These are phyloP conservation scores for Zele albiditarsus DNA, from an alignment of 2,888 invertebrate genomes.

Conservation along the genomic window DNA sequence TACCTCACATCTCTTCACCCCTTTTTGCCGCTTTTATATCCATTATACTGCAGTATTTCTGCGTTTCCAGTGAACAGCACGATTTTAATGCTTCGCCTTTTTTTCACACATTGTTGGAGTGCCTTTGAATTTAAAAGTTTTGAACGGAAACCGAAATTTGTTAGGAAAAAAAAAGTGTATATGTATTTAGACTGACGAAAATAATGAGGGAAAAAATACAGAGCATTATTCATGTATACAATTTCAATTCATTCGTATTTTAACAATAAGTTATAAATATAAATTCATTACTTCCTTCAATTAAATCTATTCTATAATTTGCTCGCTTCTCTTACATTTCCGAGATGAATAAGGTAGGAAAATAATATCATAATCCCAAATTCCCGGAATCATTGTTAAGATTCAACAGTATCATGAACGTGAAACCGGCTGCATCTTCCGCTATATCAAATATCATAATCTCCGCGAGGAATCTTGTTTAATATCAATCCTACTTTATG, in stretches of 20 bases:
- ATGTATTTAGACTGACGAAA: neutral
- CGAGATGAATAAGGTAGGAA: too few relatives aligned
- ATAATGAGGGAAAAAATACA: too few relatives aligned
- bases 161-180: neutral
- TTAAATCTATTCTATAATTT: too few relatives aligned
- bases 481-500: neutral
- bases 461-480: neutral
- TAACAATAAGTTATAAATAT: too few relatives aligned
- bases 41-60: constrained; percentile 6
- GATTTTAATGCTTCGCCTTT: neutral
- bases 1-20: neutral
- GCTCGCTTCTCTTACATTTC: too few relatives aligned
- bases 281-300: too few relatives aligned
- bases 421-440: neutral
- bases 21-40: neutral
- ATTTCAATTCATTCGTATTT: too few relatives aligned
- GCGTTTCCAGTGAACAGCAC: neutral
- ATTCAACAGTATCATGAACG: neutral
- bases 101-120: neutral
- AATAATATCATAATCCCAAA: too few relatives aligned
- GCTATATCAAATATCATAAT: neutral
- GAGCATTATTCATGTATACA: too few relatives aligned
- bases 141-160: neutral
- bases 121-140: neutral
- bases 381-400: too few relatives aligned